Evolutionary conservation across 2,113 vertebrate genomes (phyloP).

Genomic region (Prolemur simus): DNA sequence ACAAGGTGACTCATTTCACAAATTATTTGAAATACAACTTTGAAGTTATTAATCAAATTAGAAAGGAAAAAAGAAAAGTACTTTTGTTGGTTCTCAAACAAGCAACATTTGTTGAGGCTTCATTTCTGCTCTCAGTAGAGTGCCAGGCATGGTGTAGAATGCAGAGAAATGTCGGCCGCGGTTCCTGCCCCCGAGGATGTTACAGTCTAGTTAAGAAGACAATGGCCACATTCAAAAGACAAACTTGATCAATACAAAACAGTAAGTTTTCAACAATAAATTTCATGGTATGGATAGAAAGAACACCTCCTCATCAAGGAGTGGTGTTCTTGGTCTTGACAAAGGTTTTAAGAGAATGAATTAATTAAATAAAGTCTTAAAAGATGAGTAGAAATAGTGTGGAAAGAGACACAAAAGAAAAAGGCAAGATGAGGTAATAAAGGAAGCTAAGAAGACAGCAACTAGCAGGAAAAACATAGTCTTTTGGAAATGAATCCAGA

Average conservation of each 20-base stretch:
- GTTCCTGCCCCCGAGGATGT: background rate
- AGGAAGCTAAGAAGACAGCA: background rate
- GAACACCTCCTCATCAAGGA: background rate
- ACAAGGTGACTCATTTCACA: background rate
- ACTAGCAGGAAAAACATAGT: background rate
- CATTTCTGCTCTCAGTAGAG: background rate
- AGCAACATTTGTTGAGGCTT: background rate
- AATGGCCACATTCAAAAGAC: background rate
- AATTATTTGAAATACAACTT: background rate
- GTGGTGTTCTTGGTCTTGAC: background rate
- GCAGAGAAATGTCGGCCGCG: background rate
- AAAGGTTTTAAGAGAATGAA: background rate
- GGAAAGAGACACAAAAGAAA: background rate
- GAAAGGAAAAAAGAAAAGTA: background rate
- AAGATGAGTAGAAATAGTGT: background rate
- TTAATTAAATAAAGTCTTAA: background rate
- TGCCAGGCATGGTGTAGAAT: fast-evolving
- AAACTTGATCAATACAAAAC: background rate
- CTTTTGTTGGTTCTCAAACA: background rate
- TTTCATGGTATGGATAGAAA: background rate
- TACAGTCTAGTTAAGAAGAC: background rate
- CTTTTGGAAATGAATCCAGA: background rate
- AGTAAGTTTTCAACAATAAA: background rate
- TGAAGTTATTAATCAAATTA: background rate
- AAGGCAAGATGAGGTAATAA: background rate